phyloP scores from a whole-genome alignment of 2,888 invertebrate species.

The Xestia rhomboidea region DNA sequence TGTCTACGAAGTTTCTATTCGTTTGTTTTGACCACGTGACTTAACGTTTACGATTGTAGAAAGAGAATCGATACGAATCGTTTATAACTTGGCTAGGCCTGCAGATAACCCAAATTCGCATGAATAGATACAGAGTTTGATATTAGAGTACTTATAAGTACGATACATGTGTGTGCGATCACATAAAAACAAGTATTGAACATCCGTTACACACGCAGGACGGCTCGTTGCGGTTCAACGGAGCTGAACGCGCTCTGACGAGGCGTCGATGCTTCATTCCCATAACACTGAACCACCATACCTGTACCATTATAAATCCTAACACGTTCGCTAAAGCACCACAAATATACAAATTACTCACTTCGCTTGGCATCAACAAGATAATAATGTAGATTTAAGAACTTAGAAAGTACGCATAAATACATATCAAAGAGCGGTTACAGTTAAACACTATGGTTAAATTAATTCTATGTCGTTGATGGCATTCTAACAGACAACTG shows the following conservation, averaged over 20 bases:
- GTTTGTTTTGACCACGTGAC: too few species aligned
- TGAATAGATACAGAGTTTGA: constrained; percentile 63
- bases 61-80: too few species aligned
- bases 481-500: constrained; percentile 71
- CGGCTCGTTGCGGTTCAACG: constrained; percentile 86
- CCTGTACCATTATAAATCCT: constrained; percentile 62
- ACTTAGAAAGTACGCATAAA: constrained; percentile 83
- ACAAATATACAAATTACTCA: constrained; percentile 71
- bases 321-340: constrained; percentile 77
- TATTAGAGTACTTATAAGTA: constrained; percentile 63
- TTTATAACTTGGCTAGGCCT: too few species aligned
- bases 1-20: too few species aligned
- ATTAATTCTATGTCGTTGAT: constrained; percentile 67
- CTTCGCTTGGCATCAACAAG: constrained; percentile 81
- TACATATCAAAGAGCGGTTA: constrained; percentile 66
- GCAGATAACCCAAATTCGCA: constrained; percentile 75
- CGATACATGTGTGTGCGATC: constrained; percentile 65
- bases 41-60: too few species aligned
- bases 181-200: constrained; percentile 78
- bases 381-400: constrained; percentile 77
- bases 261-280: constrained; percentile 73
- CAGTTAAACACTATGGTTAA: constrained; percentile 69
- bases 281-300: constrained; percentile 67
- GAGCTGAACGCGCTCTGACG: constrained; percentile 86
- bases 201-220: constrained; percentile 87